Base-by-base conservation (phyloP, 2,797 vertebrate species). In the Xyrichtys novacula region DNA sequence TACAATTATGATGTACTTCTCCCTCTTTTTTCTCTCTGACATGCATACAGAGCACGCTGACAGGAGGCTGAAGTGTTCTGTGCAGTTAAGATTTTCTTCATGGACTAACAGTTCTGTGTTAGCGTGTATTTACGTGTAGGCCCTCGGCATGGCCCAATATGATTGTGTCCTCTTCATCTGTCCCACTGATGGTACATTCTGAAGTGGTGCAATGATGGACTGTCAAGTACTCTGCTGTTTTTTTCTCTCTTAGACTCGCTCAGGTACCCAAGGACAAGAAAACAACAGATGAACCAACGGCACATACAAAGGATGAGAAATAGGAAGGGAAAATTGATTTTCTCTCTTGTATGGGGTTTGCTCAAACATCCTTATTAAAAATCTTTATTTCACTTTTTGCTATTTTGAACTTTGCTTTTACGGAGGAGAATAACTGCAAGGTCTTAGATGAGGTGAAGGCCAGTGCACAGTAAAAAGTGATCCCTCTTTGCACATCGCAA, bases 241-340 rank as follows among this genome's bases (percentile, higher is more conserved):
- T 40, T 64, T 57, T 69, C 66, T 62, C 54, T 76, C 47, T 58
- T 56, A 2, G n/a, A 65, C 42, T 80, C 74, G 68, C 43, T 81
- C 56, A 74, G 66, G 63, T 74, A 85, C n/a, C 60, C 81, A 83
- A 84, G 84, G 85, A 86, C 84, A 78, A 65, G 65, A 81, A 71
- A 80, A 88, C 58, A 88, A 80, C 31, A 70, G 60, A 71, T 15
- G 40, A 66, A 66, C 44, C 47, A 80, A 87, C 60, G 78, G 53
- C 72, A 67, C 36, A 57, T 10, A 55, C 42, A 65, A 53, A 61
- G 42, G 17, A 58, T 55, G 46, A 52, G 29, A 64, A 26, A 8
- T 46, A 52, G 43, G 22, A 62, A 2, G 38, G 23, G 52, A n/a
- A 15, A 50, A 65, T 74, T 50, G 61, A 64, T 66, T 85, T 61